These are phyloP conservation scores for Pygathrix nemaeus DNA, from an alignment of 2,113 vertebrate species.

Conservation along the genomic window DNA sequence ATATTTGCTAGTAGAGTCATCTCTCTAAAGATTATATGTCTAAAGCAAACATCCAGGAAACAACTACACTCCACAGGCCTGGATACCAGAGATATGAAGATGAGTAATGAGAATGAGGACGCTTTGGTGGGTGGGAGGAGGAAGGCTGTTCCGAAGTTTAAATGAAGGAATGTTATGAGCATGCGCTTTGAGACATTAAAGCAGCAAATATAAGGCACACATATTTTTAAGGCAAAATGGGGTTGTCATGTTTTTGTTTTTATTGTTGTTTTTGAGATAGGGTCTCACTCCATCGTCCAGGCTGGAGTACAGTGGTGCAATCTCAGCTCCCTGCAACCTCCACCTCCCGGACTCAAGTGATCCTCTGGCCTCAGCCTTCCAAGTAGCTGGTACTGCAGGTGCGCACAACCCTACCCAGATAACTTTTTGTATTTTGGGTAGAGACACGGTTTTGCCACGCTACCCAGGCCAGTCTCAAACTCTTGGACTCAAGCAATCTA, in stretches of 20 bases:
- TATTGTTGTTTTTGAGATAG: background rate
- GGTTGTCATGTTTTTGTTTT: background rate
- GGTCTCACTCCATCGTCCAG: too few relatives aligned
- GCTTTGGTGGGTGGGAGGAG: background rate
- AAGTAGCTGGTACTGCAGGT: too few relatives aligned
- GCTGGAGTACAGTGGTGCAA: too few relatives aligned
- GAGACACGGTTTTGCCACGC: too few relatives aligned
- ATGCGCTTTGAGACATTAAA: constrained; percentile 1
- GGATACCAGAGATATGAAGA: background rate
- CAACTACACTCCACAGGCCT: background rate
- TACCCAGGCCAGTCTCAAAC: too few relatives aligned
- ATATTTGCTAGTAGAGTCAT: background rate
- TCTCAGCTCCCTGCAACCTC: too few relatives aligned
- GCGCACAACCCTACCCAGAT: too few relatives aligned
- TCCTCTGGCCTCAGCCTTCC: too few relatives aligned
- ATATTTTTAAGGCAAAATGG: background rate
- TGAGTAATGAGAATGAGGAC: background rate
- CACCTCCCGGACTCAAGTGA: too few relatives aligned
- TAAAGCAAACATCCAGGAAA: background rate
- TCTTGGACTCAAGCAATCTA: too few relatives aligned
- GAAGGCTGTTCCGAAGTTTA: background rate
- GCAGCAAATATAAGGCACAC: background rate
- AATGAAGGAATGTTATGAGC: background rate
- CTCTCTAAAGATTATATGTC: background rate
- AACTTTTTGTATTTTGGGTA: too few relatives aligned